These are phyloP conservation scores for Coranthus polyacanthus DNA, from an alignment of 2,797 vertebrate species.

Conservation along the genomic window DNA sequence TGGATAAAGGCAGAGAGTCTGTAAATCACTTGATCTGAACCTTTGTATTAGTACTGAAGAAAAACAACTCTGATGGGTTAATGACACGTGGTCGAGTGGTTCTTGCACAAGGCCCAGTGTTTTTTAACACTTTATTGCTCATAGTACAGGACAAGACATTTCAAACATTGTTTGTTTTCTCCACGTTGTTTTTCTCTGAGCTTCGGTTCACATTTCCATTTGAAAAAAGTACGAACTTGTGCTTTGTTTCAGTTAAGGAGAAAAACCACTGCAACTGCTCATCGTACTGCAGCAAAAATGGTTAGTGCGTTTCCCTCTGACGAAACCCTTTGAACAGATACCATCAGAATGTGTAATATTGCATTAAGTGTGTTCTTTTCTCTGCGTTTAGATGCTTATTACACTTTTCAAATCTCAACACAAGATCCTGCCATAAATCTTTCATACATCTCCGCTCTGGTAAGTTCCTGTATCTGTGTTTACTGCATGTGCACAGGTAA, in stretches of 20 bases:
- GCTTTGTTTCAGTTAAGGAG: slow-evolving; percentile 48
- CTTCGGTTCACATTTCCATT: background rate
- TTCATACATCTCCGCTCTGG: slow-evolving; percentile 28
- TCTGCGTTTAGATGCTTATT: slow-evolving; percentile 73
- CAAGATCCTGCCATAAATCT: background rate
- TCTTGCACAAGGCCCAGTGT: no score
- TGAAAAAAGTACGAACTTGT: slow-evolving; percentile 6
- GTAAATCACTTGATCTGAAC: no score
- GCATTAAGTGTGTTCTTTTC: background rate
- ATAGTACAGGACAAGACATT: no score
- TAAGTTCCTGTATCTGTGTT: slow-evolving; percentile 48
- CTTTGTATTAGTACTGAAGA: no score
- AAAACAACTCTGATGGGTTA: no score
- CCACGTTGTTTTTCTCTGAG: background rate
- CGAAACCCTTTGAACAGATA: background rate
- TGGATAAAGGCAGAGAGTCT: no score
- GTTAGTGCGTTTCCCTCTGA: slow-evolving; percentile 55
- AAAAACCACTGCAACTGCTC: slow-evolving; percentile 66
- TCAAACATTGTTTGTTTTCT: no score
- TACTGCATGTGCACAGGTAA: background rate
- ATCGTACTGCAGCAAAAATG: slow-evolving; percentile 60
- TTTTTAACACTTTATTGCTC: no score
- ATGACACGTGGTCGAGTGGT: no score
- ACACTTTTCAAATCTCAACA: slow-evolving; percentile 57
- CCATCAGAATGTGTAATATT: background rate